A percentile compares a stretch with the other conserved stretches of the same genome.
Evolutionary conservation across 2,888 invertebrate genomes (phyloP).

Genomic region (Phania funesta): DNA sequence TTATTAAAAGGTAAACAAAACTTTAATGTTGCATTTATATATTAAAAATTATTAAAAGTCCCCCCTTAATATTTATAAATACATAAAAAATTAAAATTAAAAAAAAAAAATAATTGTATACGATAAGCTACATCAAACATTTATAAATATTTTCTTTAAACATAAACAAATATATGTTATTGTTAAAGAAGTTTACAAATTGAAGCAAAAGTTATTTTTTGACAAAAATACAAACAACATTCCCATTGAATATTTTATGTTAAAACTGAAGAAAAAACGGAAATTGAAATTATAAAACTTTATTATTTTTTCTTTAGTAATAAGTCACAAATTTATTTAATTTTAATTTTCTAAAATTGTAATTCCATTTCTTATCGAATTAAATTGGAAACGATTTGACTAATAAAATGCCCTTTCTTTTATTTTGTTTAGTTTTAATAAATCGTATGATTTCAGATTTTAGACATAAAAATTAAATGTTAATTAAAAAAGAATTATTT

Average conservation of each 20-base stretch:
- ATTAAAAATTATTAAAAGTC: constrained; percentile 44
- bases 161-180: constrained; percentile 61
- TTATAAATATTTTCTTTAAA: constrained; percentile 65
- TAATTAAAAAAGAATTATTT: constrained; percentile 15
- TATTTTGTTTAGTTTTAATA: constrained; percentile 21
- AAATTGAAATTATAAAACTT: constrained; percentile 23
- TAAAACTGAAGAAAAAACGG: constrained; percentile 40
- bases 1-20: constrained; percentile 63
- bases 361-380: background rate
- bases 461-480: background rate
- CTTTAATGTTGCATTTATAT: constrained; percentile 72
- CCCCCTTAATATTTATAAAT: constrained; percentile 59
- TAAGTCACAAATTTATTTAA: constrained; percentile 49
- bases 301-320: constrained; percentile 9
- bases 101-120: constrained; percentile 68
- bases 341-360: background rate
- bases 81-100: constrained; percentile 50
- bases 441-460: background rate
- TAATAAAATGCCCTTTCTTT: too few relatives aligned
- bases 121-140: constrained; percentile 69
- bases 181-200: constrained; percentile 36
- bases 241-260: constrained; percentile 70
- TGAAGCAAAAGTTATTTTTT: constrained; percentile 27
- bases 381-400: too few relatives aligned
- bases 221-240: constrained; percentile 66